These are phyloP conservation scores for Xestia sexstrigata DNA, from an alignment of 2,888 invertebrate genomes.

Conservation along the genomic window DNA sequence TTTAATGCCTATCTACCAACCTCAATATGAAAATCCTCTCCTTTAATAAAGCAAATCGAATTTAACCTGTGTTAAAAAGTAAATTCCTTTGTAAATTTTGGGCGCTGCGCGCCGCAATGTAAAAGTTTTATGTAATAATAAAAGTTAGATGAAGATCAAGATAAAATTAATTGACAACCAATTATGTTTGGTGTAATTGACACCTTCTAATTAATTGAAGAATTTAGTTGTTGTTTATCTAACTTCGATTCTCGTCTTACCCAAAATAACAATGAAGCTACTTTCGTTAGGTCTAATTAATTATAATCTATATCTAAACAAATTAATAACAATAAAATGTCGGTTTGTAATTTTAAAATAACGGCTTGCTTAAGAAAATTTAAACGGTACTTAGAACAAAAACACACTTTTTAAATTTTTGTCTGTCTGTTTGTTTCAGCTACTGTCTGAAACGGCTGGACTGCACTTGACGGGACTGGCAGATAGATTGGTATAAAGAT, in stretches of 20 bases:
- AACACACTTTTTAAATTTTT: no score
- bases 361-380: no score
- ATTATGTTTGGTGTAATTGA: constrained; percentile 14
- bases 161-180: not conserved
- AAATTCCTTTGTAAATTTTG: not conserved
- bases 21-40: not conserved
- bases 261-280: not conserved
- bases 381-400: no score
- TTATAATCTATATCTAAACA: not conserved
- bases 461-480: no score
- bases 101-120: not conserved
- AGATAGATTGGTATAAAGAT: no score
- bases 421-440: no score
- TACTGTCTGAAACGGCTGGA: no score
- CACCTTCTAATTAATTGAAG: constrained; percentile 1
- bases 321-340: no score
- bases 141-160: not conserved
- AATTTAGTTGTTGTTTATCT: not conserved
- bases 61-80: not conserved
- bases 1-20: not conserved
- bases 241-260: not conserved
- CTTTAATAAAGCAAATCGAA: not conserved
- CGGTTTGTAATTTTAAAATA: no score
- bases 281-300: not conserved
- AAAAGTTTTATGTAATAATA: not conserved